Evolutionary conservation across 2,888 invertebrate species (phyloP), one percentile per base, ranked within the genome.

Genomic region (Dendrolimus houi): DNA sequence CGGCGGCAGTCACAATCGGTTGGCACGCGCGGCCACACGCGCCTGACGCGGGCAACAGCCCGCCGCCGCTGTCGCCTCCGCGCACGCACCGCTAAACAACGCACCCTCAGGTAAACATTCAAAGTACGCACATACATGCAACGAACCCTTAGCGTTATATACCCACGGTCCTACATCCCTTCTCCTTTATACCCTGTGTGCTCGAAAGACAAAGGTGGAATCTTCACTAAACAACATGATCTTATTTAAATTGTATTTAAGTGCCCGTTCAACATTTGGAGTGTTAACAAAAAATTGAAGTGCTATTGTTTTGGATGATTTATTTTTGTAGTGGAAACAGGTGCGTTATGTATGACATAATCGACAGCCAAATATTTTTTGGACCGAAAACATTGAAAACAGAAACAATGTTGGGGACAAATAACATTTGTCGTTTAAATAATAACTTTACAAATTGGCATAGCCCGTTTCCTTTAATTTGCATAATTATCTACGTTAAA

Each of bases 11-110:
- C 71, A 77, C 74, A 74, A 66, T 81, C 85, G 81, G 86, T 77
- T 81, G 84, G 84, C 84, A 81, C 76, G 81, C 81, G 87, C 82
- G 88, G 83, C 75, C 81, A 85, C 81, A 86, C 89, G 89, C 86
- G 87, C 83, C 74, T 66, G 67, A 69, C 74, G 83, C 83, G 81
- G 82, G 81, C 74, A 74, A 75, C 76, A 69, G 68, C 59, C 73
- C 77, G 74, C 79, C 69, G 62, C 67, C 74, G 69, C 74, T 66
- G 64, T 72, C 72, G 71, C 72, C 67, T 60, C 74, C 77, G 79
- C 82, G 67, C 60, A 72, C 77, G 72, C 81, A 74, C 70, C 74
- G 65, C 67, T 66, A 66, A 71, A 69, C 71, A 67, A 70, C 78
- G 63, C 71, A 74, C 70, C 71, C 72, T 70, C 87, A 88, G 88